Percentiles rank a stretch among this genome's conserved stretches.
These are phyloP conservation scores for Pangasianodon hypophthalmus DNA, from an alignment of 2,113 vertebrate species.

Conservation along the genomic window DNA sequence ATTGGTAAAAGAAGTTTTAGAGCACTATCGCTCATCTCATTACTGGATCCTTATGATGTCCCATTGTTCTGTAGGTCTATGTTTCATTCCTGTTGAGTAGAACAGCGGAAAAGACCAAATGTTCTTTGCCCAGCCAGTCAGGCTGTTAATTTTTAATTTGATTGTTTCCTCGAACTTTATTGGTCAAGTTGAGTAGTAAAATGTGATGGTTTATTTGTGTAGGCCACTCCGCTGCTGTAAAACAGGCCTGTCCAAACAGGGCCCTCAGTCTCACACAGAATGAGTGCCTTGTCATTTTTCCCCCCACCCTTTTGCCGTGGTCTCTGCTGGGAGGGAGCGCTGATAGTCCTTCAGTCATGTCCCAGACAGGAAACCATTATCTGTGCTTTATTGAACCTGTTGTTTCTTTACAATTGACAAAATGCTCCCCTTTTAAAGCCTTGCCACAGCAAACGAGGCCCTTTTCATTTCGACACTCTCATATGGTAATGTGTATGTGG, in stretches of 20 bases:
- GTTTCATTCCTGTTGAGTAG: constrained; percentile 10
- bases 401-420: constrained; percentile 52
- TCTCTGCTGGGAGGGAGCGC: constrained; percentile 45
- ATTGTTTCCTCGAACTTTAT: constrained; percentile 53
- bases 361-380: constrained; percentile 54
- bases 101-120: constrained; percentile 34
- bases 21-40: neutral
- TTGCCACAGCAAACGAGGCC: constrained; percentile 38
- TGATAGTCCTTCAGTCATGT: constrained; percentile 43
- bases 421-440: constrained; percentile 12
- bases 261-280: constrained; percentile 35
- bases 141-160: constrained; percentile 52
- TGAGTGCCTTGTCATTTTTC: constrained; percentile 35
- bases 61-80: neutral
- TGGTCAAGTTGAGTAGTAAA: constrained; percentile 51
- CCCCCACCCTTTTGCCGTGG: constrained; percentile 3
- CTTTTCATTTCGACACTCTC: constrained; percentile 38
- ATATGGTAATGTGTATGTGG: constrained; percentile 70
- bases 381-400: constrained; percentile 54
- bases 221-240: constrained; percentile 48
- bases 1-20: neutral
- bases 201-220: constrained; percentile 51
- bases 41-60: neutral
- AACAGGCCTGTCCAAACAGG: constrained; percentile 51
- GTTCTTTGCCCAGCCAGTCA: constrained; percentile 21